Conservation (phyloP, 92 coral and sea anemone genomes). For the Phymanthus crucifer region DNA sequence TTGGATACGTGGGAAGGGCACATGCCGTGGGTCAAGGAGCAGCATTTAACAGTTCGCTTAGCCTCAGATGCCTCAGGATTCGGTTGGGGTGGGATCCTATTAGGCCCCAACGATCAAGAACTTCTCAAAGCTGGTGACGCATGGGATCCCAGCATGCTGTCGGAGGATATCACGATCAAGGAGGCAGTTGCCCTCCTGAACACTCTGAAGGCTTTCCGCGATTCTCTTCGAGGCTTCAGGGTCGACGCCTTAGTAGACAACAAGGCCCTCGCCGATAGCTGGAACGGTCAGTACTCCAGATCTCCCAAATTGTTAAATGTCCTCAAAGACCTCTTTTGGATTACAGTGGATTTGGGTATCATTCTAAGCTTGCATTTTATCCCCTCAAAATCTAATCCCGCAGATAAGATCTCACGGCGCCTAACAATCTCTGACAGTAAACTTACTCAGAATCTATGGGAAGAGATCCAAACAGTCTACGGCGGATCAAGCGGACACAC, state of each 20-base stretch:
- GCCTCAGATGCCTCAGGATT: constrained; percentile 40
- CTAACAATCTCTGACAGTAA: no score
- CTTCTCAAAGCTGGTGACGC: constrained; percentile 28
- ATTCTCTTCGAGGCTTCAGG: no score
- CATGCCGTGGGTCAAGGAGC: constrained; percentile 35
- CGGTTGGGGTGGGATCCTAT: constrained; percentile 12
- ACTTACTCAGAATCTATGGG: no score
- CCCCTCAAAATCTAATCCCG: no score
- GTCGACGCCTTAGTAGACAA: no score
- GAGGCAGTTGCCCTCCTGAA: no score
- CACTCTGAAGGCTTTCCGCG: no score
- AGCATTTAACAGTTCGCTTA: constrained; percentile 19
- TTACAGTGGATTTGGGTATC: constrained; percentile 27
- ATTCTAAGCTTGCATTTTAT: background rate
- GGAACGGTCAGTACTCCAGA: background rate
- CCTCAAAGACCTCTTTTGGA: constrained; percentile 42
- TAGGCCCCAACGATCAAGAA: background rate
- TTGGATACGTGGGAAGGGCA: constrained; percentile 51
- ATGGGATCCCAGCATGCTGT: constrained; percentile 19
- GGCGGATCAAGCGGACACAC: no score
- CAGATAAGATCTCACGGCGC: no score
- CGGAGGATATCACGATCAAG: background rate
- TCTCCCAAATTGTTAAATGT: constrained; percentile 18
- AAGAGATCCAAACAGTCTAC: no score
- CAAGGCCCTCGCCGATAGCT: no score